phyloP scores from a whole-genome alignment of 2,888 invertebrate species.

The Melieria crassipennis region DNA sequence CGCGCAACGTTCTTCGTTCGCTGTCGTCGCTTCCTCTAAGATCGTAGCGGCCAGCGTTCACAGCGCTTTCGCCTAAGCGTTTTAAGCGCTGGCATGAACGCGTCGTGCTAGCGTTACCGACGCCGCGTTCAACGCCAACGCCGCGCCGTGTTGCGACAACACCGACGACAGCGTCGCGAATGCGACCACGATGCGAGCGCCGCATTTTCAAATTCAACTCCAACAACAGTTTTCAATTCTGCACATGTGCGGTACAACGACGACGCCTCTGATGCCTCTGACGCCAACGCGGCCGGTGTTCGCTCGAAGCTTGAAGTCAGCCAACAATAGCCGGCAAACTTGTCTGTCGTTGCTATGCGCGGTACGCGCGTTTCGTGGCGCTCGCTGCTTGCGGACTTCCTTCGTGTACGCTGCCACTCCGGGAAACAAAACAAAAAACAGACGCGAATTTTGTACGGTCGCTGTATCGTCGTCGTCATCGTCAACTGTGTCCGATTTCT shows the following conservation, averaged over 20 bases:
- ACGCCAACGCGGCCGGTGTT: neutral
- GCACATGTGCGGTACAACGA: neutral
- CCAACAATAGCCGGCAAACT: neutral
- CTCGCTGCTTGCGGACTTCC: neutral
- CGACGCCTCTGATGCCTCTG: neutral
- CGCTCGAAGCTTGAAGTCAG: neutral
- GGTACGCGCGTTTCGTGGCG: neutral
- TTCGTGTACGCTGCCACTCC: neutral
- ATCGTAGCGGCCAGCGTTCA: neutral
- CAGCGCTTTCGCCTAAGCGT: neutral
- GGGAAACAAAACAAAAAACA: too few relatives aligned
- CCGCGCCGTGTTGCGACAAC: conserved; percentile 17
- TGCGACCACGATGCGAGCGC: conserved; percentile 16
- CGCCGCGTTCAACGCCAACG: neutral
- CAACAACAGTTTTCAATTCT: neutral
- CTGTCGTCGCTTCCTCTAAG: conserved; percentile 34
- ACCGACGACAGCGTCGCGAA: conserved; percentile 12
- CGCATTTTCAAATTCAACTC: neutral
- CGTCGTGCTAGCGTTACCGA: conserved; percentile 20
- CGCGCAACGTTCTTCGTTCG: conserved; percentile 58
- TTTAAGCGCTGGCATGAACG: too few relatives aligned
- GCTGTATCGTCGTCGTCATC: neutral
- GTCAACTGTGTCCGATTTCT: neutral
- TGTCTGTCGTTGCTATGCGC: neutral
- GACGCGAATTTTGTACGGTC: neutral